A percentile compares a stretch with the other conserved stretches of the same genome.
Evolutionary conservation across 2,113 vertebrate species (phyloP).

Genomic region (Cryptoleucopteryx plumbea): DNA sequence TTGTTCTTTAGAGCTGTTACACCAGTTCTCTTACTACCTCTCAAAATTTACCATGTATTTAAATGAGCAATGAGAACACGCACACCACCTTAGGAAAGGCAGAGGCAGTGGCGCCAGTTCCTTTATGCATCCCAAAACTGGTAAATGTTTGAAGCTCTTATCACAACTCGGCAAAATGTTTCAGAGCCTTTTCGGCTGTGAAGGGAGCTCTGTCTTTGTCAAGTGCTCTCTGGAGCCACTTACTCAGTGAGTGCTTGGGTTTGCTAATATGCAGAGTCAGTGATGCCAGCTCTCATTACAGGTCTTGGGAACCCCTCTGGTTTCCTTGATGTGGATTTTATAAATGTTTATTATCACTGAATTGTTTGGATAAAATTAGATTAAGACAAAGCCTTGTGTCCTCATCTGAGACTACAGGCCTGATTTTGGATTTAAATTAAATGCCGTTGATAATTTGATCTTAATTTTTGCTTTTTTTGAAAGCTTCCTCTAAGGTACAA

Average conservation of each 20-base stretch:
- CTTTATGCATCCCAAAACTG: neutral
- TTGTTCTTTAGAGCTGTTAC: neutral
- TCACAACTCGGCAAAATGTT: neutral
- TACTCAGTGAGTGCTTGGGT: neutral
- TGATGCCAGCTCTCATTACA: neutral
- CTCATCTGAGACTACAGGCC: neutral
- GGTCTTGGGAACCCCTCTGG: neutral
- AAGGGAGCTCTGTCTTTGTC: neutral
- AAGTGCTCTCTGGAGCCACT: neutral
- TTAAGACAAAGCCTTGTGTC: neutral
- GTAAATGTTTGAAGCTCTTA: neutral
- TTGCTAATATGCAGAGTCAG: neutral
- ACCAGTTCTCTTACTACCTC: neutral
- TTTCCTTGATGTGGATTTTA: neutral
- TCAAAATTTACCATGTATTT: neutral
- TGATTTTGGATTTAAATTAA: neutral
- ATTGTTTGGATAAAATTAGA: constrained; percentile 17
- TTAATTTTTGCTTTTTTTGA: neutral
- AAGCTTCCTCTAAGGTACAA: neutral
- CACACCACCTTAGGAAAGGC: neutral
- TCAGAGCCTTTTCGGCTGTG: neutral
- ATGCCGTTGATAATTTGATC: neutral
- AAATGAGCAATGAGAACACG: accelerated
- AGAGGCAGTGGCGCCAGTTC: neutral
- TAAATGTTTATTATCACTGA: neutral